These are phyloP conservation scores for Tinea semifulvella DNA, from an alignment of 2,888 invertebrate genomes.

Conservation along the genomic window DNA sequence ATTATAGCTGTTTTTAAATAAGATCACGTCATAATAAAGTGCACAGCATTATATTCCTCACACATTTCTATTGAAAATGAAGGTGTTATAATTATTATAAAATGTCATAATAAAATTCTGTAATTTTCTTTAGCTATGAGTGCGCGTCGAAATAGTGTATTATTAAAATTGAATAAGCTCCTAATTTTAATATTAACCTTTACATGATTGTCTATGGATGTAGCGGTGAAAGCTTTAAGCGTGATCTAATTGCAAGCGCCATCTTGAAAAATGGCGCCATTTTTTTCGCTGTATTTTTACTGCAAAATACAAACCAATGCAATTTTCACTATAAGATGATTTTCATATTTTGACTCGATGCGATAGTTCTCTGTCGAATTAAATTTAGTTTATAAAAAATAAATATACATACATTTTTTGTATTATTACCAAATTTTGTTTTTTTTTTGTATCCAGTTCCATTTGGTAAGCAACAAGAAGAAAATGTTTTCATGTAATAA, in stretches of 20 bases:
- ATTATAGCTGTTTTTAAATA: too few relatives aligned
- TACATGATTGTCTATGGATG: conserved; percentile 4
- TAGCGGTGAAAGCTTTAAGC: conserved; percentile 31
- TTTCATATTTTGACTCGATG: conserved; percentile 96
- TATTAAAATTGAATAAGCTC: neutral
- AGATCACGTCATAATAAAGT: too few relatives aligned
- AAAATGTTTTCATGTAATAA: conserved; percentile 30
- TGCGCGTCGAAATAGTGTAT: too few relatives aligned
- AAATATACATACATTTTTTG: neutral
- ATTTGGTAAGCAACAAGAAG: conserved; percentile 61
- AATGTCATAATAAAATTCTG: too few relatives aligned
- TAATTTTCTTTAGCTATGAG: too few relatives aligned
- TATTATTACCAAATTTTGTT: conserved; percentile 17
- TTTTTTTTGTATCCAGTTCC: conserved; percentile 47
- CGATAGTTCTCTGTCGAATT: conserved; percentile 92
- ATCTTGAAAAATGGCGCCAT: neutral
- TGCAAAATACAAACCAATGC: conserved; percentile 81
- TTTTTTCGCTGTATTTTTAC: conserved; percentile 23
- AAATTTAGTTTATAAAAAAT: conserved; percentile 20
- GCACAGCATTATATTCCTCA: too few relatives aligned
- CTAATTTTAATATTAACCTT: conserved; percentile 1
- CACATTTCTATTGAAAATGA: too few relatives aligned
- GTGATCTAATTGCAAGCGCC: conserved; percentile 33
- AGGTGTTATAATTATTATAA: too few relatives aligned
- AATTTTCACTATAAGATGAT: conserved; percentile 97